These are phyloP conservation scores for Oscheius onirici DNA, from an alignment of 2,888 invertebrate genomes.

Conservation along the genomic window DNA sequence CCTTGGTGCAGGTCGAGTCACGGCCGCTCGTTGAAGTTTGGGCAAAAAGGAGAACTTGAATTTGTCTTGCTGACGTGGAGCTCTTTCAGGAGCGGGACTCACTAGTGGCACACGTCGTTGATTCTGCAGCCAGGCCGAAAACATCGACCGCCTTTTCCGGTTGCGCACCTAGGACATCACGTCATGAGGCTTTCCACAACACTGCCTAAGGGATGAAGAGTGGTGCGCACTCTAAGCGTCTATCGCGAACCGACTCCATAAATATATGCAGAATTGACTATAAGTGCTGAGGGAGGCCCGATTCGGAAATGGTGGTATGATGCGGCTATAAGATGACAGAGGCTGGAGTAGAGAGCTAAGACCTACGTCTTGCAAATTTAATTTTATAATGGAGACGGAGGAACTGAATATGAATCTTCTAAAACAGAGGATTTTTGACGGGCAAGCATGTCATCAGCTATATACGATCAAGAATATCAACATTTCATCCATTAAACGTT, in stretches of 20 bases:
- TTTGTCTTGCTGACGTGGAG: neutral
- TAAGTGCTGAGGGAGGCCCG: constrained; percentile 16
- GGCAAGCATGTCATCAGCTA: no score
- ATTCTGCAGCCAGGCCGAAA: constrained; percentile 32
- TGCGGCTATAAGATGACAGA: neutral
- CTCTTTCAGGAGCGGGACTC: neutral
- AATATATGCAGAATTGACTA: neutral
- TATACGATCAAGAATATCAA: no score
- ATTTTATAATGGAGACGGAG: constrained; percentile 1
- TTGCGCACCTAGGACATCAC: constrained; percentile 31
- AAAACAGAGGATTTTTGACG: no score
- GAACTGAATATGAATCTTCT: no score
- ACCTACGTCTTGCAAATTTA: no score
- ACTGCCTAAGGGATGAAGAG: neutral
- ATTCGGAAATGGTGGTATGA: constrained; percentile 14
- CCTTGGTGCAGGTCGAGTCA: neutral
- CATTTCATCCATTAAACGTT: no score
- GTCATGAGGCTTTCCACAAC: constrained; percentile 26
- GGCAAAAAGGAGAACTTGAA: constrained; percentile 2
- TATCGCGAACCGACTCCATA: constrained; percentile 9
- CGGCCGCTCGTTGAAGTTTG: constrained; percentile 13
- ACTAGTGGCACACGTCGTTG: constrained; percentile 23
- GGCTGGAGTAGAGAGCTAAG: no score
- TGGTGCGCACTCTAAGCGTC: neutral
- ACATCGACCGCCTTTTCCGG: constrained; percentile 34